Conservation (phyloP, 2,797 vertebrate genomes). For the Syndactyla subalaris region DNA sequence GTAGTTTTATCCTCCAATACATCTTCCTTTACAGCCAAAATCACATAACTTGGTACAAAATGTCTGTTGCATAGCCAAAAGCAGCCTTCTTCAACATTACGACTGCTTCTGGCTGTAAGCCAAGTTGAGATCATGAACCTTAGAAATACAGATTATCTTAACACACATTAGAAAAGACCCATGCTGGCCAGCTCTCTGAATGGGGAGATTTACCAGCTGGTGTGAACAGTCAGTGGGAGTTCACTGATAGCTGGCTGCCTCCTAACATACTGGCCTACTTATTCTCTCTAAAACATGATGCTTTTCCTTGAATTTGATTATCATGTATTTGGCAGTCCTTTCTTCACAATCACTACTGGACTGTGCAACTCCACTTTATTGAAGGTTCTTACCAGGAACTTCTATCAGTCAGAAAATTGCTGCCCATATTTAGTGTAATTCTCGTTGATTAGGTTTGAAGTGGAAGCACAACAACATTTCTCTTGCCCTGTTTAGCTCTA, state of each 20-base stretch:
- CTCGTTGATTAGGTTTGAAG: background rate
- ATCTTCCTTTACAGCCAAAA: background rate
- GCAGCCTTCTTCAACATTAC: background rate
- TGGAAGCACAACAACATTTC: background rate
- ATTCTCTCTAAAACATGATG: background rate
- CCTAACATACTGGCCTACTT: background rate
- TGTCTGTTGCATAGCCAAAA: background rate
- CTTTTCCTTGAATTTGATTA: background rate
- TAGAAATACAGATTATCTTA: conserved; percentile 13
- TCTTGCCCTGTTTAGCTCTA: background rate
- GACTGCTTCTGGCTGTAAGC: background rate
- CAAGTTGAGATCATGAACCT: background rate
- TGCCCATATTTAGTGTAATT: background rate
- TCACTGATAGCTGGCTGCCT: background rate
- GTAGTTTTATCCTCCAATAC: background rate
- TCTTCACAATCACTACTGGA: background rate
- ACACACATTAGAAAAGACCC: background rate
- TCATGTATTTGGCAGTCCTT: background rate
- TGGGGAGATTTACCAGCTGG: conserved; percentile 20
- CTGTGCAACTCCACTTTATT: background rate
- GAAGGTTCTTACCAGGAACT: background rate
- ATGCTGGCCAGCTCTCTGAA: background rate
- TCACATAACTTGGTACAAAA: background rate
- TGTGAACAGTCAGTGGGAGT: background rate
- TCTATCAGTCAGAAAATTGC: background rate